These are phyloP conservation scores for Belgica antarctica DNA, from an alignment of 2,888 invertebrate genomes.

Conservation along the genomic window DNA sequence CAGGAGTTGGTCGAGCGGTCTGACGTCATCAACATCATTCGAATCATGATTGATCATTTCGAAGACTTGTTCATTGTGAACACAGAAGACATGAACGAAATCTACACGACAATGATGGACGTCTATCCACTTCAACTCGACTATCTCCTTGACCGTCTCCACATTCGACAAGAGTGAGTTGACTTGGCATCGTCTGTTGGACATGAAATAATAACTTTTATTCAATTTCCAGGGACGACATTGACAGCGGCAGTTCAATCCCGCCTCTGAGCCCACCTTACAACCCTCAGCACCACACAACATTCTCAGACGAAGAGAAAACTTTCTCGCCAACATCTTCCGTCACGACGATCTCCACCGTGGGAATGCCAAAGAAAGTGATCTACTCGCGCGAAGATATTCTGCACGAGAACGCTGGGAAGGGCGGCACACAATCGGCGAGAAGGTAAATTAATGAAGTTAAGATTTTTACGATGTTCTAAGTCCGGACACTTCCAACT, in stretches of 20 bases:
- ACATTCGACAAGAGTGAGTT: slow-evolving; percentile 47
- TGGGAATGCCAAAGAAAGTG: slow-evolving; percentile 45
- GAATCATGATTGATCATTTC: slow-evolving; percentile 69
- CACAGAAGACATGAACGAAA: slow-evolving; percentile 79
- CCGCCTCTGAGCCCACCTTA: slow-evolving; percentile 46
- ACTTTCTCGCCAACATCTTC: slow-evolving; percentile 29
- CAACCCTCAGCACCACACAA: slow-evolving; percentile 43
- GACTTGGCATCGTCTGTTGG: slow-evolving; percentile 1
- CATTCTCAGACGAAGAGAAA: slow-evolving; percentile 42
- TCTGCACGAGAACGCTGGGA: slow-evolving; percentile 69
- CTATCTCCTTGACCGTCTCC: slow-evolving; percentile 56
- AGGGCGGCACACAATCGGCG: slow-evolving; percentile 59
- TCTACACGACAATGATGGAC: slow-evolving; percentile 82
- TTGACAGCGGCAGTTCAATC: slow-evolving; percentile 46
- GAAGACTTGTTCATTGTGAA: slow-evolving; percentile 73
- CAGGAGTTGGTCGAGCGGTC: slow-evolving; percentile 65
- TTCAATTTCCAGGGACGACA: slow-evolving; percentile 46
- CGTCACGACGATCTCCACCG: slow-evolving; percentile 27
- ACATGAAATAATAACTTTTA: slow-evolving; percentile 5
- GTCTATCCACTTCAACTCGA: slow-evolving; percentile 79
- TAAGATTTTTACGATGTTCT: neutral
- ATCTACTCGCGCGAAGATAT: slow-evolving; percentile 73
- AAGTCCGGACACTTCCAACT: too few relatives aligned
- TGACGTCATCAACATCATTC: slow-evolving; percentile 86
- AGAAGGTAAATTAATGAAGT: slow-evolving; percentile 39